Base-by-base conservation (phyloP, 2,797 vertebrate genomes). In the Eupleurogrammus muticus region DNA sequence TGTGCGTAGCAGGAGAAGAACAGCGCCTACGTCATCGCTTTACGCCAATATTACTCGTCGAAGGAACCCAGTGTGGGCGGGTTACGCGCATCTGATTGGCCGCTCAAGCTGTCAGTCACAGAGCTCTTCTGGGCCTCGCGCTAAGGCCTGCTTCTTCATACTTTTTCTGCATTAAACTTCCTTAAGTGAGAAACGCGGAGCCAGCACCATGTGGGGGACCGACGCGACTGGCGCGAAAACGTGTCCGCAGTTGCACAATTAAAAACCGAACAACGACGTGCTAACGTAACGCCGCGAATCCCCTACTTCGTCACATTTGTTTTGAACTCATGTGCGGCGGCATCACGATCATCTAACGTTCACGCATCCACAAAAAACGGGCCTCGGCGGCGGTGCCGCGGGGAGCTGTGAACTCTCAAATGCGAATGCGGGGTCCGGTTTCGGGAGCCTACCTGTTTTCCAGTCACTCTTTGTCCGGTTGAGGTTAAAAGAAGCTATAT, bases 251-350 rank as follows among this genome's bases (percentile, higher is more conserved):
- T 1, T 0, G 16, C n/a, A 46, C 11, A 20, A 28, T n/a, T 3
- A 28, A 28, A 28, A 32, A 28, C 2, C 4, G 0, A 1, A 7
- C 46, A 0, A 0, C 9, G 1, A 44, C 9, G 34, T 23, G 23
- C 1, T 3, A 36, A 28, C 16, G 23, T 5, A n/a, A 50, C 47
- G 34, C 65, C 36, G 38, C 36, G 38, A 20, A 47, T 63, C 9
- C 34, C n/a, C 59, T 42, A 72, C 79, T 88, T 83, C 81, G 80
- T 88, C 85, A 83, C 83, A 82, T 91, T 92, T 93, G 89, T 93
- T 93, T 92, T 92, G 89, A 92, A 93, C 70, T 90, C 91, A 92
- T 90, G 91, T 28, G 28, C 28, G 28, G 28, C 91, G 83, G 87
- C 81, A 83, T 60, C 67, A 62, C 40, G 50, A 44, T 16, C 40